Base-by-base conservation (phyloP, 1,140 invertebrate genomes). In the Pectinophora gossypiella region DNA sequence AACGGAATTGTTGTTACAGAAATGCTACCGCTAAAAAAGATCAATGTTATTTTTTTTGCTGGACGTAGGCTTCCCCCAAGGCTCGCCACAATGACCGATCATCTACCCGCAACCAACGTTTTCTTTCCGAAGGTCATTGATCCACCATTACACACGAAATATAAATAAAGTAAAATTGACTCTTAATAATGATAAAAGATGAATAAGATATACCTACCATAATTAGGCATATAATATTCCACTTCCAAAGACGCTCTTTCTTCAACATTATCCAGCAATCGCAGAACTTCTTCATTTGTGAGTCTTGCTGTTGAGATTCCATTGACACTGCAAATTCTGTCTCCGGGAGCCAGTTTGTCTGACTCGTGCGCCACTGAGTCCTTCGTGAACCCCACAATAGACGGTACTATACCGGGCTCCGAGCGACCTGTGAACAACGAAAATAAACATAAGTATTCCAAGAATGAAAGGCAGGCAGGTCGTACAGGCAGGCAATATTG, bases 151-250 rank as follows among this genome's bases (percentile, higher is more conserved):
- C n/a, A n/a, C n/a, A n/a, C n/a, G n/a, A n/a, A n/a, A n/a, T n/a
- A n/a, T n/a, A n/a, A n/a, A n/a, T n/a, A n/a, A n/a, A n/a, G n/a
- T n/a, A n/a, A n/a, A n/a, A n/a, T n/a, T n/a, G n/a, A n/a, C n/a
- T n/a, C n/a, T n/a, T n/a, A n/a, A n/a, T n/a, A n/a, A n/a, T n/a
- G n/a, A n/a, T n/a, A n/a, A n/a, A n/a, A n/a, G n/a, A n/a, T n/a
- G n/a, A n/a, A n/a, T n/a, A n/a, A n/a, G n/a, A 42, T 19, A 19
- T 38, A 13, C 80, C 27, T 88, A 95, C 94, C 90, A 77, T 92
- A 92, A 68, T 91, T 91, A 18, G 95, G 95, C 64, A 96, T 89
- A 55, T 94, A 93, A 74, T 96, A 96, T 71, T 96, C 94, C 48
- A 96, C 91, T 87, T 96, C 95, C 22, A 96, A 88, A 1, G 92